These are phyloP conservation scores for Acleris holmiana DNA, from an alignment of 2,888 invertebrate genomes.

Conservation along the genomic window DNA sequence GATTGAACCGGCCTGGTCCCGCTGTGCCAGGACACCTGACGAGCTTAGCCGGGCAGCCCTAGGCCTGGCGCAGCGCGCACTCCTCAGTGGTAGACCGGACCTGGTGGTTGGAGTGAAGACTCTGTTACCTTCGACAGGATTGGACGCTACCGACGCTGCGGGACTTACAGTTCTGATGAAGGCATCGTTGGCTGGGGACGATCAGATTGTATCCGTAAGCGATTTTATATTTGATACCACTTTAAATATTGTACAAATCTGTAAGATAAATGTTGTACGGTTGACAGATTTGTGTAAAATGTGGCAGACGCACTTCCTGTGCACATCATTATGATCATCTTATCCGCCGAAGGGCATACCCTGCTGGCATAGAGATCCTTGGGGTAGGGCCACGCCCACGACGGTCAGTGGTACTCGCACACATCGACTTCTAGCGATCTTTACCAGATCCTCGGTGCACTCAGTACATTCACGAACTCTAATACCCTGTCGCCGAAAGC, in stretches of 20 bases:
- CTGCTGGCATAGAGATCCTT: too few species aligned
- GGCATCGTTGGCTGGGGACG: slow-evolving; percentile 91
- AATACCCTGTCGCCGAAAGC: too few species aligned
- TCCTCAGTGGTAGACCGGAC: slow-evolving; percentile 91
- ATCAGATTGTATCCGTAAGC: slow-evolving; percentile 86
- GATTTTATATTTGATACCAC: not conserved
- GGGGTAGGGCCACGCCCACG: too few species aligned
- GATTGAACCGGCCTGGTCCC: slow-evolving; percentile 76
- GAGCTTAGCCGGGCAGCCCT: slow-evolving; percentile 87
- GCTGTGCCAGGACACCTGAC: slow-evolving; percentile 67
- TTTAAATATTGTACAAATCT: not conserved
- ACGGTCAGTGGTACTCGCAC: too few species aligned
- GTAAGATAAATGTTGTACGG: too few species aligned
- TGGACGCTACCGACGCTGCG: slow-evolving; percentile 91
- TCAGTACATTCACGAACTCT: too few species aligned
- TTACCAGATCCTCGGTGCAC: too few species aligned
- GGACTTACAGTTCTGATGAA: slow-evolving; percentile 94
- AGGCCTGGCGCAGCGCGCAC: slow-evolving; percentile 91
- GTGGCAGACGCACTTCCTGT: too few species aligned
- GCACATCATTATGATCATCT: too few species aligned
- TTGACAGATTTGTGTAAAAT: too few species aligned
- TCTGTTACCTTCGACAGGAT: slow-evolving; percentile 87
- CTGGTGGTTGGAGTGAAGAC: slow-evolving; percentile 90
- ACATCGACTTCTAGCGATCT: too few species aligned
- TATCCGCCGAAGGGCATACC: too few species aligned